Evolutionary conservation across 2,888 invertebrate genomes (phyloP), one percentile per base, ranked within the genome.

Genomic region (Pollenia angustigena): DNA sequence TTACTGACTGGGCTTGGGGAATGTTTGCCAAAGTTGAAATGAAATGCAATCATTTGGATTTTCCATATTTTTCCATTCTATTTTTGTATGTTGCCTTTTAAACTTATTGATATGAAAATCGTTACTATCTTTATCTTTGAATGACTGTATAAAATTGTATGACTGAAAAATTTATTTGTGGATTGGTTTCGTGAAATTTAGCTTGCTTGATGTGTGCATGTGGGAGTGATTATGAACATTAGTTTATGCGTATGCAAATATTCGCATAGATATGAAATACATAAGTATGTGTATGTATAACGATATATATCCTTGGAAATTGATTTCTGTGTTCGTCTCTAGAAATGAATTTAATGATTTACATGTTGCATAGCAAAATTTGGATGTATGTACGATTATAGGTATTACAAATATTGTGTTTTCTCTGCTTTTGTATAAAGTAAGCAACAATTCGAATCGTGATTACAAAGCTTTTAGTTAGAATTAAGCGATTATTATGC

Each of bases 101-200:
- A 80, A 69, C 74, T 78, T 85, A 82, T 82, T 85, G 78, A 79
- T 85, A 82, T 74, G 64, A 75, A 82, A 79, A 79, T 52, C 44
- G 52, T 44, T 40, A 52, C 6, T 62, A 62, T 16, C 18, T 75
- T 62, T 64, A n/a, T 64, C 14, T 44, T 23, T 46, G 46, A 44
- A 46, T 71, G 75, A 23, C 44, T 23, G 1, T 23, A 23, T 23
- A 23, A 23, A 23, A 23, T 23, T 64, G 60, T 71, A 48, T 46
- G 64, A 72, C 42, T 82, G 14, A 18, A 68, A 75, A 74, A 50
- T 69, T 69, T 75, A 75, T 52, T 68, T 75, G 75, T 82, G 68
- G 48, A 12, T 58, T 12, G 66, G 50, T 60, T 54, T 81, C 42
- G 23, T 52, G 66, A 44, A 56, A 74, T 50, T 18, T 50, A 52